A percentile compares a stretch with the other conserved stretches of the same genome.
Evolutionary conservation across 2,888 invertebrate species (phyloP).

Genomic region (Oscheius onirici): DNA sequence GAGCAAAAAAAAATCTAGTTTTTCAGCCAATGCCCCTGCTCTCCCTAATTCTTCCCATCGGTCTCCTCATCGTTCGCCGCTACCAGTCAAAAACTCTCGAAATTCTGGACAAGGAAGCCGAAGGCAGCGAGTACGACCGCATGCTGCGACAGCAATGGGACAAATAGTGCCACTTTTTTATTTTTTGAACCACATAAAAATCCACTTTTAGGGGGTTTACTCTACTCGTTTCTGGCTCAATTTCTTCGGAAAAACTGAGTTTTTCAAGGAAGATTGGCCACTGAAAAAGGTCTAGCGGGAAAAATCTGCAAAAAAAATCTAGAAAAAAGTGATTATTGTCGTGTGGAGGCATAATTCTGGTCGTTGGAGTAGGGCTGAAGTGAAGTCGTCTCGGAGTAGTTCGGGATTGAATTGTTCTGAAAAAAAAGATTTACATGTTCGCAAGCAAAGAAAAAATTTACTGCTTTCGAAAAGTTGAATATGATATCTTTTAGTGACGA

Average conservation of each 20-base stretch:
- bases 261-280: background rate
- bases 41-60: background rate
- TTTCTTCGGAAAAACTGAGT: background rate
- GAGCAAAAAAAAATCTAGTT: too few relatives aligned
- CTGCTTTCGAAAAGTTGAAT: too few relatives aligned
- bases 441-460: too few relatives aligned
- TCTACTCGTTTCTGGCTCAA: slow-evolving; percentile 2
- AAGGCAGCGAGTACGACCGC: background rate
- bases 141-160: slow-evolving; percentile 18
- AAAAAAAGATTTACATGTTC: too few relatives aligned
- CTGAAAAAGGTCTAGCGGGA: background rate
- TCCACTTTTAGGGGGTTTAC: too few relatives aligned
- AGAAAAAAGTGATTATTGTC: background rate
- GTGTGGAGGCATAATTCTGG: slow-evolving; percentile 34
- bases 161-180: background rate
- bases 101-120: slow-evolving; percentile 4
- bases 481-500: too few relatives aligned
- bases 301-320: too few relatives aligned
- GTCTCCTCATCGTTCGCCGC: background rate
- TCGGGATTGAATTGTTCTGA: slow-evolving; percentile 1
- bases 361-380: slow-evolving; percentile 33
- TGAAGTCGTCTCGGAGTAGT: slow-evolving; percentile 32
- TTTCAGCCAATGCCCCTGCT: slow-evolving; percentile 21
- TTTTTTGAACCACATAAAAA: background rate
- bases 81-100: background rate